Base-by-base conservation (phyloP, 2,888 invertebrate genomes). In the Cecidostiba fungosa region DNA sequence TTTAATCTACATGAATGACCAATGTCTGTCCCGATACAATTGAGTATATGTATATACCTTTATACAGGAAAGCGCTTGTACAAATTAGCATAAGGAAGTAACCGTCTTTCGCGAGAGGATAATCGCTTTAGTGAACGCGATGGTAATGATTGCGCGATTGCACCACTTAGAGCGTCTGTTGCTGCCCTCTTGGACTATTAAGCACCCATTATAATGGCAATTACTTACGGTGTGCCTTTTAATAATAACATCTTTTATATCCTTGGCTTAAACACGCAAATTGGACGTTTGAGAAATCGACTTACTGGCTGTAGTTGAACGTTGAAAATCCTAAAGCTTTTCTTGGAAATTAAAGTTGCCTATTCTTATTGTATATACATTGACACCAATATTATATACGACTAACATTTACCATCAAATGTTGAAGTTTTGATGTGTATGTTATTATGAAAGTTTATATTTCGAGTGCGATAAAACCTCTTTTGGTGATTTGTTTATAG, bases 21-120 rank as follows among this genome's bases (percentile, higher is more conserved):
- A 36, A 36, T 6, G 4, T 6, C 4, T 6, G 36, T 6, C 36
- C 36, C 5, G 6, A 5, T 4, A 36, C 5, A 36, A 36, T 36
- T 36, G 0, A 36, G 36, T 36, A 36, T 29, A 29, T 16, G 29
- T 2, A 14, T 47, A 47, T 2, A 70, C 26, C 12, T 43, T 19
- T 36, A 36, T 6, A 23, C 47, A 50, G 50, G 16, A 73, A 73
- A 73, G 69, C 26, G 54, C 70, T 82, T 70, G 77, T 77, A 70
- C 54, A 72, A 83, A 83, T 83, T 83, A 83, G 72, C 77, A 72
- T 83, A 72, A 83, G 59, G 74, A 39, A 77, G 54, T 59, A 83
- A 77, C 70, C 39, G 59, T 16, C 43, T 59, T 26, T 54, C 54
- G 59, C 43, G 29, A 43, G 54, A 59, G 59, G 69, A 62, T 77